Evolutionary conservation across 2,113 vertebrate genomes (phyloP), one percentile per base, ranked within the genome.

Genomic region (Corydoras sp.): DNA sequence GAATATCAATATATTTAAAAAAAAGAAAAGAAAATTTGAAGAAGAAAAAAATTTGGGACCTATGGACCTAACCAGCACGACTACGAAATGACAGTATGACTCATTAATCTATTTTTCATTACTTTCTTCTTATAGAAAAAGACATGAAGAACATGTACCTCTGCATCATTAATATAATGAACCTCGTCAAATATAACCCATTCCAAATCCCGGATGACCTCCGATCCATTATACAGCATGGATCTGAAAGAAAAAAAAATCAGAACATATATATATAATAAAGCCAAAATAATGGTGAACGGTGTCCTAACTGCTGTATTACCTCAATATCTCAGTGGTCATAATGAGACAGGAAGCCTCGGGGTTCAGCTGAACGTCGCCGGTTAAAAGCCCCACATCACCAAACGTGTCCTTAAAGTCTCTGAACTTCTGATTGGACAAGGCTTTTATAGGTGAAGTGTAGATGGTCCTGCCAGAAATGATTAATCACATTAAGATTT

Each of bases 171-270:
- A 79, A 97, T 94, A 68, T 96, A 97, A 82, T 97, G 94, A 60
- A 97, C 94, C 76, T 97, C 94, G 2, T 97, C 94, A 71, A 97
- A 97, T 80, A 97, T 93, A 71, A 97, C 94, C 94, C 94, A 97
- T 81, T 97, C 94, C 77, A 97, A 77, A 79, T 97, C 94, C 61
- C 94, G 87, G 80, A 97, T 93, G 74, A 95, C 91, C 58, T 96
- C 94, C 0, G 94, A 97, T 10, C 94, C 94, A 0, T 94, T 95
- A 81, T 95, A 95, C 2, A 97, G 88, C 94, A 97, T 96, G 2
- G 94, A 97, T 80, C 94, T 97, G 82, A 73, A 31, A 43, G 60
- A 64, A 7, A 50, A 35, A 48, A 13, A 62, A 6, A 61, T 53
- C 24, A 62, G 24, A n/a, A 24, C 9, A 8, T 12, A 12, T 4